Conservation (phyloP, 2,113 vertebrate species). For the Progne subis region DNA sequence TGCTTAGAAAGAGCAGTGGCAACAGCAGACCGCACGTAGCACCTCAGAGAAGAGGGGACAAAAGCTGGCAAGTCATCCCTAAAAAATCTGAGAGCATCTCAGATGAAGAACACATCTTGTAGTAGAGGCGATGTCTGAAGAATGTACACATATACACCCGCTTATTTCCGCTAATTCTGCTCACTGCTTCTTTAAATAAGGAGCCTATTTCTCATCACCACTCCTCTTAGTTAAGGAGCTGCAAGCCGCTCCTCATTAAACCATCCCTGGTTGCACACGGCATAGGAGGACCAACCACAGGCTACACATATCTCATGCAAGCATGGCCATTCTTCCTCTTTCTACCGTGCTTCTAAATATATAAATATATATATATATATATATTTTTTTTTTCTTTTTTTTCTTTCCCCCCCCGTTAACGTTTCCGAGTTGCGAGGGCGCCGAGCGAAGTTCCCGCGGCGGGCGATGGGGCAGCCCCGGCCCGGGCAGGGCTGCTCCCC, state of each 20-base stretch:
- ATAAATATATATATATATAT: no score
- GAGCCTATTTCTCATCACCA: background rate
- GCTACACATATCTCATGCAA: accelerated
- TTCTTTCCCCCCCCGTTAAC: accelerated
- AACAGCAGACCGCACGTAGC: background rate
- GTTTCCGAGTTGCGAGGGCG: background rate
- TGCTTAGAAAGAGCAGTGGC: slow-evolving; percentile 33
- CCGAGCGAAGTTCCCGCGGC: background rate
- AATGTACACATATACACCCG: background rate
- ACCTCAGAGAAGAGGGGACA: background rate
- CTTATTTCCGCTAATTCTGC: background rate
- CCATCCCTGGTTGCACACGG: background rate
- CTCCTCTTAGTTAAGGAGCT: background rate
- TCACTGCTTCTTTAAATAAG: background rate
- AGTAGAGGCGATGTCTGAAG: background rate
- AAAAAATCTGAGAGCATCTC: background rate
- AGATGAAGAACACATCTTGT: background rate
- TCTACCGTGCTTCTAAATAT: accelerated
- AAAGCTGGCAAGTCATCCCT: background rate
- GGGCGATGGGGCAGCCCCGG: background rate
- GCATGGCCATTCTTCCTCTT: background rate
- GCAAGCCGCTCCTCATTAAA: background rate
- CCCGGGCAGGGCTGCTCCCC: background rate
- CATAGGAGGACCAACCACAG: background rate
- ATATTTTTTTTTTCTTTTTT: background rate